A percentile compares a stretch with the other conserved stretches of the same genome.
Evolutionary conservation across 2,797 vertebrate genomes (phyloP).

Genomic region (Pangasius krempfi): DNA sequence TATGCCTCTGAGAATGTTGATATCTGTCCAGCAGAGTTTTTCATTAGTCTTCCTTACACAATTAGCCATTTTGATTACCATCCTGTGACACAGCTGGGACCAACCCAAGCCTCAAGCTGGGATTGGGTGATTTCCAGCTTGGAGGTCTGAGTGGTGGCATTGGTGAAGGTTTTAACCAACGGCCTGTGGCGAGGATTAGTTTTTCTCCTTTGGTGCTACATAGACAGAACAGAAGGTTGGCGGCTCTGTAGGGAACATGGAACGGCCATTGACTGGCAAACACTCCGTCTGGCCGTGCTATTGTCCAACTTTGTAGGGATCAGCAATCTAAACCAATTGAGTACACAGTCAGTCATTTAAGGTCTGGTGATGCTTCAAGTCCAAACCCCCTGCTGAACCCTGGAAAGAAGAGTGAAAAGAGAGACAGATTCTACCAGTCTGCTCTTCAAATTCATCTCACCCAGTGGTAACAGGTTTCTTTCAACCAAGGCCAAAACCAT

Average conservation of each 20-base stretch:
- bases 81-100: constrained; percentile 25
- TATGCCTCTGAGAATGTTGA: background rate
- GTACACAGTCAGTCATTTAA: constrained; percentile 4
- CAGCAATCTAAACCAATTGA: constrained; percentile 6
- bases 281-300: constrained; percentile 25
- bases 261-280: background rate
- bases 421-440: constrained; percentile 12
- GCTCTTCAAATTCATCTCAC: background rate
- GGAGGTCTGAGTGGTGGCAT: background rate
- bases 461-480: background rate
- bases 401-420: background rate
- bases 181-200: constrained; percentile 30
- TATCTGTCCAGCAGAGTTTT: constrained; percentile 17
- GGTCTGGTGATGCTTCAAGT: constrained; percentile 14
- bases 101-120: constrained; percentile 23
- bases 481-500: background rate
- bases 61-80: constrained; percentile 24
- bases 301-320: constrained; percentile 14
- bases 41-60: constrained; percentile 35
- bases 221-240: constrained; percentile 42
- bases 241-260: constrained; percentile 19
- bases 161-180: constrained; percentile 29
- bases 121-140: constrained; percentile 25
- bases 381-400: background rate
- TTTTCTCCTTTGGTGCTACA: constrained; percentile 19